Evolutionary conservation across 2,888 invertebrate genomes (phyloP).

Genomic region (Nomada hirtipes): DNA sequence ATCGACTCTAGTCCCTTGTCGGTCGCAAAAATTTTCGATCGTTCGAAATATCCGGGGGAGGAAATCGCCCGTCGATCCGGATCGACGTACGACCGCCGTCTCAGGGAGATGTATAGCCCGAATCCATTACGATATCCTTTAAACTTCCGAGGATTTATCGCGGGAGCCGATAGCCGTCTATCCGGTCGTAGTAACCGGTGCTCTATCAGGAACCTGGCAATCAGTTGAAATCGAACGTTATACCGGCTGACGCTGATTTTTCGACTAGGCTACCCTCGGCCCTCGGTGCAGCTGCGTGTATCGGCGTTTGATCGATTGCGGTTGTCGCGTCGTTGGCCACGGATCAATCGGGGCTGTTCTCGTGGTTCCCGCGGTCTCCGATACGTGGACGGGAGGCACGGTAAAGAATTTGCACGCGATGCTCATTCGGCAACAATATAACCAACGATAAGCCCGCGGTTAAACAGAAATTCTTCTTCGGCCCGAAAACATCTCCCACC

Average conservation of each 20-base stretch:
- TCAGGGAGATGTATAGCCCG: conserved; percentile 66
- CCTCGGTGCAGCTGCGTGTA: conserved; percentile 20
- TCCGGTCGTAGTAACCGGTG: conserved; percentile 35
- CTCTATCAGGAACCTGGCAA: conserved; percentile 18
- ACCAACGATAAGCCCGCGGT: neutral
- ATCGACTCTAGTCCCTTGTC: neutral
- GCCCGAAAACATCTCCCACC: neutral
- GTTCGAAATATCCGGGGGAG: conserved; percentile 49
- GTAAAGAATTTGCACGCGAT: too few species aligned
- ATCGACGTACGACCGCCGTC: conserved; percentile 40
- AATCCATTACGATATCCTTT: conserved; percentile 73
- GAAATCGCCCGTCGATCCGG: conserved; percentile 35
- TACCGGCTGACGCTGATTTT: conserved; percentile 19
- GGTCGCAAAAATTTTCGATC: conserved; percentile 51
- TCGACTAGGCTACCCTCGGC: neutral
- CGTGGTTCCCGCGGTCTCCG: neutral
- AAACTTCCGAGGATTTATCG: conserved; percentile 73
- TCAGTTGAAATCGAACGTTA: conserved; percentile 25
- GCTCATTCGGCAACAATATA: too few species aligned
- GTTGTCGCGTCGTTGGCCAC: conserved; percentile 38
- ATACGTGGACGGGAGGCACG: too few species aligned
- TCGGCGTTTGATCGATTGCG: conserved; percentile 45
- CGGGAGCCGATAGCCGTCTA: conserved; percentile 58
- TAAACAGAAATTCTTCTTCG: neutral
- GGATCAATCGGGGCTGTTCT: conserved; percentile 39